phyloP scores from a whole-genome alignment of 2,113 vertebrate genomes.

The Gopherus flavomarginatus region DNA sequence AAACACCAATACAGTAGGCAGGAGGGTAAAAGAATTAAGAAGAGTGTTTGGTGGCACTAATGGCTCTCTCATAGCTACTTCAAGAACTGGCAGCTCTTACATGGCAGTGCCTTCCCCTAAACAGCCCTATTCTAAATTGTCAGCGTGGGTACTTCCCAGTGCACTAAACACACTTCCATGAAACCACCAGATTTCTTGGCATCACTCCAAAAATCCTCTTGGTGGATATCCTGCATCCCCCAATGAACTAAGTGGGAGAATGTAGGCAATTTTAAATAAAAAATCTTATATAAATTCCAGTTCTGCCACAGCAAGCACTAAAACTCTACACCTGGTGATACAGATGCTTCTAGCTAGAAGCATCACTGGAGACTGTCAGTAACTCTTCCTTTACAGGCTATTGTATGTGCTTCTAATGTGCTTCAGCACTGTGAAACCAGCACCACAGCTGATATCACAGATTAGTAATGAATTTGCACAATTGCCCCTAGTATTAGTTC shows the following conservation, averaged over 20 bases:
- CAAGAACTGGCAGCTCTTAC: background rate
- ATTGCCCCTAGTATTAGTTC: background rate
- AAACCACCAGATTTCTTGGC: background rate
- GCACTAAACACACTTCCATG: background rate
- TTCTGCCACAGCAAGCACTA: background rate
- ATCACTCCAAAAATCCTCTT: background rate
- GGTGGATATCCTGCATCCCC: background rate
- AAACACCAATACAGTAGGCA: background rate
- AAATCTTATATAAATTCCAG: rapidly evolving
- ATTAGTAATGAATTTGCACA: background rate
- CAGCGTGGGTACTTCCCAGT: background rate
- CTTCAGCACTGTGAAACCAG: background rate
- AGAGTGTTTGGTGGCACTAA: background rate
- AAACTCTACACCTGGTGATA: rapidly evolving
- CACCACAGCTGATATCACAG: background rate
- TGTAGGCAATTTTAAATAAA: background rate
- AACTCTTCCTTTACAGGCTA: background rate
- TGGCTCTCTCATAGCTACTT: background rate
- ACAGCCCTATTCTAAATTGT: background rate
- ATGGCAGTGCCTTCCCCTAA: background rate
- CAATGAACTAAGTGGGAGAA: background rate
- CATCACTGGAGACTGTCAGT: background rate
- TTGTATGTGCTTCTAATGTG: background rate
- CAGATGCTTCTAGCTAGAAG: background rate
- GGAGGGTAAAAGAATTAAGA: background rate